Percentiles rank a stretch among this genome's conserved stretches.
phyloP scores from a whole-genome alignment of 2,888 invertebrate genomes.

The Stenurella melanura region DNA sequence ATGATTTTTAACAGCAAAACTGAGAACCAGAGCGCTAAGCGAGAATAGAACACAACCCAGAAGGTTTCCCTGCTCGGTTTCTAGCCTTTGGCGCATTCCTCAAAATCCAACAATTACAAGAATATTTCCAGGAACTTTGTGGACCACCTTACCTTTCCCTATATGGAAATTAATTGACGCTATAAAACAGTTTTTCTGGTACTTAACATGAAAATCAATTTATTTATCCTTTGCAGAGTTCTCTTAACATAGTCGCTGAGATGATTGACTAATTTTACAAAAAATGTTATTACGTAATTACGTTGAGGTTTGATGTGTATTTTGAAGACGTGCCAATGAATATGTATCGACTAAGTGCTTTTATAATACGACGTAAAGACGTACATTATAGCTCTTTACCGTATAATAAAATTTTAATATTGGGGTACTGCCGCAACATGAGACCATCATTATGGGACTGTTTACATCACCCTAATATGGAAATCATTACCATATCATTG shows the following conservation, averaged over 20 bases:
- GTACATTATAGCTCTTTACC: slow-evolving; percentile 8
- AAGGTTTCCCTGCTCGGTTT: too few relatives aligned
- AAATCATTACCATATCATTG: not conserved
- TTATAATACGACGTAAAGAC: not conserved
- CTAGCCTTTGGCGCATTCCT: too few relatives aligned
- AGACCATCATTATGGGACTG: slow-evolving; percentile 1
- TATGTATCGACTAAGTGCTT: not conserved
- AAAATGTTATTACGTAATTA: not conserved
- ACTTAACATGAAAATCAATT: not conserved
- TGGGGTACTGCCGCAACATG: not conserved
- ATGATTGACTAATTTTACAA: not conserved
- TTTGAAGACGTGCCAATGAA: not conserved
- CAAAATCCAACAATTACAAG: too few relatives aligned
- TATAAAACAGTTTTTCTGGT: not conserved
- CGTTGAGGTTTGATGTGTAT: not conserved
- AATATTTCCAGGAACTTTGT: too few relatives aligned
- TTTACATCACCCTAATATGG: slow-evolving; percentile 15
- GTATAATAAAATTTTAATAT: slow-evolving; percentile 16
- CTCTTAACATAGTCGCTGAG: not conserved
- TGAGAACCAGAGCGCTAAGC: too few relatives aligned
- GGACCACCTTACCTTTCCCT: too few relatives aligned
- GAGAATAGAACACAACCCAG: too few relatives aligned
- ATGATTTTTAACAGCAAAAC: too few relatives aligned
- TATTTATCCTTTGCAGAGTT: not conserved
- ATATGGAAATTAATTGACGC: too few relatives aligned